A percentile compares a stretch with the other conserved stretches of the same genome.
phyloP scores from a whole-genome alignment of 2,113 vertebrate species.

The Mungos mungo region DNA sequence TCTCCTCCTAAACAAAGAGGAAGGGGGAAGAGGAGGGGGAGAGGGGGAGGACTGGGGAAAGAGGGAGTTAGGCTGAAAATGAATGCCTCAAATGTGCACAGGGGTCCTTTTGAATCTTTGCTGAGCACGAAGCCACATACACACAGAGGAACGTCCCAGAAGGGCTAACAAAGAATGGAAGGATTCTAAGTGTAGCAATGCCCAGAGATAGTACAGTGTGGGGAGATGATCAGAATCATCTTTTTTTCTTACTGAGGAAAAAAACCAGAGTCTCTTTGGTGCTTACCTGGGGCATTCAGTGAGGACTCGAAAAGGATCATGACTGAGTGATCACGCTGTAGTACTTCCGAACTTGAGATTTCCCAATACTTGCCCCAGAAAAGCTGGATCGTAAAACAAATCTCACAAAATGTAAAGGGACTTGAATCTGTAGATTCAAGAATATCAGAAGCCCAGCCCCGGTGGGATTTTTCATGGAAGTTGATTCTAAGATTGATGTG shows the following conservation, averaged over 20 bases:
- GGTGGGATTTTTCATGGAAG: neutral
- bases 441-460: neutral
- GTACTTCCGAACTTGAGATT: neutral
- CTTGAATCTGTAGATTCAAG: neutral
- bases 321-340: neutral
- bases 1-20: neutral
- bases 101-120: neutral
- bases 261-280: neutral
- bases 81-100: neutral
- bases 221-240: neutral
- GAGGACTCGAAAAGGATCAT: neutral
- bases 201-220: too few species aligned
- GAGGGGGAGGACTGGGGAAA: neutral
- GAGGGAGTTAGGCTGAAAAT: neutral
- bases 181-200: neutral
- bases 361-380: neutral
- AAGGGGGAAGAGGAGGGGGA: neutral
- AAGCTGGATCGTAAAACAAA: neutral
- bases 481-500: neutral
- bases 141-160: neutral
- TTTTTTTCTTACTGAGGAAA: neutral
- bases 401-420: neutral
- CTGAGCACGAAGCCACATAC: neutral
- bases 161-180: neutral
- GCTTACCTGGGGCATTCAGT: neutral